Conservation (phyloP, 2,113 vertebrate genomes). For the Zosterops hypoxanthus region DNA sequence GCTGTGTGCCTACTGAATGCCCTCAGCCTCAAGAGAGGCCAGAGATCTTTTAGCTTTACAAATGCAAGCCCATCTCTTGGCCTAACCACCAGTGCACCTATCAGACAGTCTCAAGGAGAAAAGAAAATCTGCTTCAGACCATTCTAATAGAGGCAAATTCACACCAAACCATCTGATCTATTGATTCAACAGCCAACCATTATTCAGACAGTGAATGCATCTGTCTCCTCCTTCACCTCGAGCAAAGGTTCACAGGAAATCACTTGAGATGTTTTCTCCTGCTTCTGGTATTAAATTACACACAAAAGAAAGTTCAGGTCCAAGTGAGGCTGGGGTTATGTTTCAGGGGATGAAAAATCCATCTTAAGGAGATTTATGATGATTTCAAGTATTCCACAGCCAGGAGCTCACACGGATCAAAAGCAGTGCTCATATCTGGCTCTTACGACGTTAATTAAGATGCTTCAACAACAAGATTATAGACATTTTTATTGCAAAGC, state of each 20-base stretch:
- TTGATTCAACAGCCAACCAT: neutral
- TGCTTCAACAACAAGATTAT: neutral
- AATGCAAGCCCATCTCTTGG: neutral
- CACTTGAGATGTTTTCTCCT: neutral
- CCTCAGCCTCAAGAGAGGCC: fast-evolving
- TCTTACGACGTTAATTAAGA: neutral
- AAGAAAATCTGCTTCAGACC: neutral
- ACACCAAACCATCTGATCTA: neutral
- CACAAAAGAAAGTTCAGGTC: neutral
- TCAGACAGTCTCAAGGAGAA: neutral
- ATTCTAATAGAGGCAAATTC: neutral
- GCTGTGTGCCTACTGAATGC: neutral
- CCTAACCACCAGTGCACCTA: neutral
- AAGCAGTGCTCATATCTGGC: neutral
- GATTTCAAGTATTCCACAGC: neutral
- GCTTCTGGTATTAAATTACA: neutral
- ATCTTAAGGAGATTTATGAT: neutral
- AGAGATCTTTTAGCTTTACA: neutral
- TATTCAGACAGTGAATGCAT: neutral
- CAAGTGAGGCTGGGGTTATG: neutral
- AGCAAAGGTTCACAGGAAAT: neutral
- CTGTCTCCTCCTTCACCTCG: neutral
- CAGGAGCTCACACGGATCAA: neutral
- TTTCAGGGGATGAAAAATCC: neutral
- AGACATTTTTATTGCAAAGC: neutral